Evolutionary conservation across 2,797 vertebrate genomes (phyloP).

Genomic region (Hapalemur alaotrensis): DNA sequence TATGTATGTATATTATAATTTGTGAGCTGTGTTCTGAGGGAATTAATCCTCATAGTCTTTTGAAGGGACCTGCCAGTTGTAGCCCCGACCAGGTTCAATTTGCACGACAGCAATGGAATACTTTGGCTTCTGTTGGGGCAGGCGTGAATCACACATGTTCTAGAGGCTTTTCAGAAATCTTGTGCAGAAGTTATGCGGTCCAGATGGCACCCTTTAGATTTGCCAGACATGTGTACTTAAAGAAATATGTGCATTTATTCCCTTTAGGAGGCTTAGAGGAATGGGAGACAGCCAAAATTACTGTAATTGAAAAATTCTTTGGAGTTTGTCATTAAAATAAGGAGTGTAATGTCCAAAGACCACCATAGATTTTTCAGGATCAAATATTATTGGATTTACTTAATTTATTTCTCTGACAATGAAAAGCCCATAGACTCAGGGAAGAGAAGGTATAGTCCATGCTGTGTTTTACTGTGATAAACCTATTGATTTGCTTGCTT

Average conservation of each 20-base stretch:
- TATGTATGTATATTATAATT: not conserved
- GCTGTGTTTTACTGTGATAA: not conserved
- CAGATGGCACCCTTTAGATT: conserved; percentile 54
- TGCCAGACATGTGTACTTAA: conserved; percentile 46
- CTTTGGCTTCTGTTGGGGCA: not conserved
- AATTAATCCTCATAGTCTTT: not conserved
- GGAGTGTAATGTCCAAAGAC: not conserved
- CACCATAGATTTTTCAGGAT: not conserved
- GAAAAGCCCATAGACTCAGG: not conserved
- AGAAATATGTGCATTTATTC: conserved; percentile 30
- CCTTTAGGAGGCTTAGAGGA: not conserved
- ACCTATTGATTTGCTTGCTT: not conserved
- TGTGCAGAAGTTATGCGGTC: conserved; percentile 12
- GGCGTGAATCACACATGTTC: not conserved
- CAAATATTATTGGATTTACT: not conserved
- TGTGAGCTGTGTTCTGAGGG: not conserved
- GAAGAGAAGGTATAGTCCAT: not conserved
- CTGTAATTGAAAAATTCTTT: not conserved
- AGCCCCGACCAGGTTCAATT: not conserved
- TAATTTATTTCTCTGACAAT: not conserved
- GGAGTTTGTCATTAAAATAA: not conserved
- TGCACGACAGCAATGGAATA: not conserved
- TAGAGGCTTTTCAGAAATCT: conserved; percentile 36
- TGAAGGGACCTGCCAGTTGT: not conserved
- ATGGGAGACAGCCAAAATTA: not conserved